Evolutionary conservation across 2,113 vertebrate species (phyloP).

Genomic region (Tringa solitaria): DNA sequence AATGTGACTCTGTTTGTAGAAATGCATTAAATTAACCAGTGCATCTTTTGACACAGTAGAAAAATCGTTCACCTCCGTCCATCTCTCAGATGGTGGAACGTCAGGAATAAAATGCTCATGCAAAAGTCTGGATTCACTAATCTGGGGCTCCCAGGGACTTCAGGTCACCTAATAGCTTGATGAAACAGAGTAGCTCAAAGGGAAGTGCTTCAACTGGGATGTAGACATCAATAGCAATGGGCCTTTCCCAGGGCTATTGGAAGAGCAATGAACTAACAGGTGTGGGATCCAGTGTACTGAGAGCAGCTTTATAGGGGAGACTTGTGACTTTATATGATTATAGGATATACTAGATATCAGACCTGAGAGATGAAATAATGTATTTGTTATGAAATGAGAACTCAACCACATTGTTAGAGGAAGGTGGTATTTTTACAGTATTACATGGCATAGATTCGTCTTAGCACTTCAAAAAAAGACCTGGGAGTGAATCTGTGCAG

Average conservation of each 20-base stretch:
- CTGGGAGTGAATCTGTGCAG: neutral
- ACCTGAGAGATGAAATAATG: neutral
- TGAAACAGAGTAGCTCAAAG: constrained; percentile 19
- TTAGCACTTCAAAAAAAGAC: neutral
- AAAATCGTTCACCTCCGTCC: neutral
- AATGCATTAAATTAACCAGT: constrained; percentile 8
- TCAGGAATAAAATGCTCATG: neutral
- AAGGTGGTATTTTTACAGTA: neutral
- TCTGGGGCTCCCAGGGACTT: constrained; percentile 7
- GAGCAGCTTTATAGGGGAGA: neutral
- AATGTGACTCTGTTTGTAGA: neutral
- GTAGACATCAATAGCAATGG: neutral
- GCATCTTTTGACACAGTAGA: neutral
- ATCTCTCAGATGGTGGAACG: neutral
- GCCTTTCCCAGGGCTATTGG: neutral
- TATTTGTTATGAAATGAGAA: constrained; percentile 8
- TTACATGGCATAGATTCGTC: neutral
- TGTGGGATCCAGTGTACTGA: neutral
- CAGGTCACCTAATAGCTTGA: constrained; percentile 36
- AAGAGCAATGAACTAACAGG: neutral
- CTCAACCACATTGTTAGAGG: neutral
- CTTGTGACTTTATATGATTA: neutral
- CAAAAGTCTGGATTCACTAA: constrained; percentile 3
- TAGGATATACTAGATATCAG: neutral
- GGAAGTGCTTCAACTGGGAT: neutral